These are phyloP conservation scores for Macropus fuliginosus DNA, from an alignment of 2,797 vertebrate species.

Conservation along the genomic window DNA sequence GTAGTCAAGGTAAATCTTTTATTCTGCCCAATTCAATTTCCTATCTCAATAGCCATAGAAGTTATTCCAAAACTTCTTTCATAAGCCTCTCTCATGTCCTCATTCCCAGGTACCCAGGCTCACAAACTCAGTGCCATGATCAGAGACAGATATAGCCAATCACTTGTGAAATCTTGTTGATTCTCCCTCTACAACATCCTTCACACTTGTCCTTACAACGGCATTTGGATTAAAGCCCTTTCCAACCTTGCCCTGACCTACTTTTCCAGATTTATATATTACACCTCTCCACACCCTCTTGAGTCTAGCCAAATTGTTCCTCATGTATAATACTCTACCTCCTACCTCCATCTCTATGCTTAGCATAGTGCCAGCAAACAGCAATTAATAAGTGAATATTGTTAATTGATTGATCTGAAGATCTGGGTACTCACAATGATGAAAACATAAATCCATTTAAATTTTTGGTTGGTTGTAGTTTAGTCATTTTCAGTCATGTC, in stretches of 20 bases:
- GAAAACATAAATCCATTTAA: no score
- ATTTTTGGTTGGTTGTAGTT: neutral
- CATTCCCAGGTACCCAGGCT: neutral
- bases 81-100: neutral
- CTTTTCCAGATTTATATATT: no score
- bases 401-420: no score
- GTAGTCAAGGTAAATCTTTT: neutral
- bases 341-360: no score
- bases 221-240: no score
- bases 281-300: no score
- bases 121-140: neutral
- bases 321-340: no score
- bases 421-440: no score
- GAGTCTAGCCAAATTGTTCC: no score
- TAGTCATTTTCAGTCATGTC: neutral
- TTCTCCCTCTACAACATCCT: neutral
- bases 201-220: neutral
- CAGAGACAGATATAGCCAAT: neutral
- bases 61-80: neutral
- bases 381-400: no score
- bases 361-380: no score
- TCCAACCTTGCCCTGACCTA: no score
- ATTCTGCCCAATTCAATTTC: neutral
- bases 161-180: neutral
- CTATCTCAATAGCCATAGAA: neutral